Evolutionary conservation across 2,797 vertebrate species (phyloP).

Genomic region (Schizopygopsis pylzovi): DNA sequence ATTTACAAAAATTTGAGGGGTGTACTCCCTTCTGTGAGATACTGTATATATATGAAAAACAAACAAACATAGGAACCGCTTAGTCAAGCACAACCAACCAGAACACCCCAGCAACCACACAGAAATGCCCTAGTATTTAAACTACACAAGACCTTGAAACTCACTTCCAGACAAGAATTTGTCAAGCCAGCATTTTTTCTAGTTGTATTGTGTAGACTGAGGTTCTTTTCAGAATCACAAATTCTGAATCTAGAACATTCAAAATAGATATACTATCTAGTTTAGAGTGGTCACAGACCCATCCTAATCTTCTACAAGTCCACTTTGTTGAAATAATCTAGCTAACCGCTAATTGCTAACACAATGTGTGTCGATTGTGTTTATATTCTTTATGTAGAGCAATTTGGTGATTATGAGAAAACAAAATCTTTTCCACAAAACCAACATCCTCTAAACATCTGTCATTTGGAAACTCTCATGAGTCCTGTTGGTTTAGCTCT

Average conservation of each 20-base stretch:
- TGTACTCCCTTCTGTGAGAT: too few species aligned
- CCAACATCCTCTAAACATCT: background rate
- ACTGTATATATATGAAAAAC: too few species aligned
- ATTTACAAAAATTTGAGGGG: too few species aligned
- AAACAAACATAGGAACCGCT: background rate
- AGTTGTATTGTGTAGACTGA: background rate
- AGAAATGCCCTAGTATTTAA: background rate
- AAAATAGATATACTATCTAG: background rate
- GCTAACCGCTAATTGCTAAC: background rate
- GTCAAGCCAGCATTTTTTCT: background rate
- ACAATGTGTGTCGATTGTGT: background rate
- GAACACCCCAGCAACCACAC: background rate
- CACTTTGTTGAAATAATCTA: background rate
- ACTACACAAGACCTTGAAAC: conserved; percentile 18
- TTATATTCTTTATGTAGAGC: background rate
- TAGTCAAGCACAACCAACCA: background rate
- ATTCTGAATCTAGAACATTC: background rate
- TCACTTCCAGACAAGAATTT: background rate
- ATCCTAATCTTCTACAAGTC: background rate
- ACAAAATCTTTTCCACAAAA: background rate
- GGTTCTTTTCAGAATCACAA: background rate
- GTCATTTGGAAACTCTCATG: conserved; percentile 31
- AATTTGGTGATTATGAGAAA: background rate
- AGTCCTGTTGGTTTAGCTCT: conserved; percentile 20
- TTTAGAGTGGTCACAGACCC: background rate